These are phyloP conservation scores for Heteromormyrus szaboi DNA, from an alignment of 2,797 vertebrate species.

Conservation along the genomic window DNA sequence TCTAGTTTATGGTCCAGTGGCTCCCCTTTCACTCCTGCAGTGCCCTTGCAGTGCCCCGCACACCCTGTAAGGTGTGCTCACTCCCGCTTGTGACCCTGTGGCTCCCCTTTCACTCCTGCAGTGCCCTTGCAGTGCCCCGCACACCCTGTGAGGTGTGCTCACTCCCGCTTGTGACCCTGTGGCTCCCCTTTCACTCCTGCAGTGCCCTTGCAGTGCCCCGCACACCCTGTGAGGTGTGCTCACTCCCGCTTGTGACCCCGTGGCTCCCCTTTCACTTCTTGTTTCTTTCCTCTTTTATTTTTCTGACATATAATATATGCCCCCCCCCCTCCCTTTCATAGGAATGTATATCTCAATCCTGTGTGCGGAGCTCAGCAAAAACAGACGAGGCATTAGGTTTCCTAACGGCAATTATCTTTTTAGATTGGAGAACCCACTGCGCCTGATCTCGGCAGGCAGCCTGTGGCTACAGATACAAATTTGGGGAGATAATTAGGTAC, in stretches of 20 bases:
- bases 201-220: background rate
- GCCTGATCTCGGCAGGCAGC: conserved; percentile 70
- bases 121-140: no score
- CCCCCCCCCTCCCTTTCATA: conserved; percentile 58
- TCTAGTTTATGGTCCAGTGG: background rate
- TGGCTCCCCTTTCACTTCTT: background rate
- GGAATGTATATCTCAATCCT: conserved; percentile 67
- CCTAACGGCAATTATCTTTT: conserved; percentile 77
- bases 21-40: no score
- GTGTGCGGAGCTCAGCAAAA: conserved; percentile 55
- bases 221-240: background rate
- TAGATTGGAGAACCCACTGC: conserved; percentile 74
- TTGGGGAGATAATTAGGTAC: conserved; percentile 80
- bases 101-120: no score
- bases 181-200: background rate
- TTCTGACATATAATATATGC: background rate
- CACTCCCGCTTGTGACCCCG: background rate
- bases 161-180: background rate
- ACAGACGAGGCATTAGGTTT: conserved; percentile 55
- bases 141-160: background rate
- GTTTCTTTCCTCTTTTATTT: conserved; percentile 14
- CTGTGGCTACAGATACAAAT: conserved; percentile 71
- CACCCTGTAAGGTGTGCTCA: no score
- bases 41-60: no score
- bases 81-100: no score